Base-by-base conservation (phyloP, 92 coral and sea anemone species). In the Epizoanthus scotinus region DNA sequence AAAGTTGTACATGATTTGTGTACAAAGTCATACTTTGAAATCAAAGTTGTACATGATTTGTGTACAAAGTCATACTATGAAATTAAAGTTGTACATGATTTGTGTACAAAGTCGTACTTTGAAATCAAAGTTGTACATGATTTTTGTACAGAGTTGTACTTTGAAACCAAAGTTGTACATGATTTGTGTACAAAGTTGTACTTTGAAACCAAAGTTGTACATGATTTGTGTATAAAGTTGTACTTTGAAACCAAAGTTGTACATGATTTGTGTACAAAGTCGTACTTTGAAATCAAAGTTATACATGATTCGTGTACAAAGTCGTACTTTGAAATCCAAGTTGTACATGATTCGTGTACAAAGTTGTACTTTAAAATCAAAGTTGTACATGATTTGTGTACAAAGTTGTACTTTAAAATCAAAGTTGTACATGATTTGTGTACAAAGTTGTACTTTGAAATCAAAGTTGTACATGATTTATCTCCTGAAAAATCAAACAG, bases 21-120 rank as follows among this genome's bases (percentile, higher is more conserved):
- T n/a, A n/a, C n/a, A n/a, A 28, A 25, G 17, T 15, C 12, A 0
- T 1, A 63, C 69, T 63, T 63, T 63, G 69, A 14, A n/a, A 63
- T 63, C 44, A 63, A 63, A 63, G 69, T 63, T 63, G 69, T n/a
- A n/a, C n/a, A n/a, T n/a, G n/a, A n/a, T n/a, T n/a, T n/a, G n/a
- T n/a, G n/a, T n/a, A n/a, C n/a, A n/a, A 28, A 25, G 17, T 15
- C 12, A 0, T 1, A 63, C 69, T 63, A 28, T 63, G 69, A 14
- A n/a, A 63, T 63, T 22, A 63, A 63, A 63, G 69, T 63, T 63
- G 69, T n/a, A n/a, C n/a, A n/a, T n/a, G n/a, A n/a, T n/a, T n/a
- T n/a, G n/a, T n/a, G n/a, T n/a, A n/a, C n/a, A n/a, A 28, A 25
- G 17, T 15, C 12, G 2, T 1, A 63, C 69, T 63, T 63, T 63